Percentiles rank a stretch among this genome's conserved stretches.
These are phyloP conservation scores for Hesperia comma DNA, from an alignment of 2,888 invertebrate genomes.

Conservation along the genomic window DNA sequence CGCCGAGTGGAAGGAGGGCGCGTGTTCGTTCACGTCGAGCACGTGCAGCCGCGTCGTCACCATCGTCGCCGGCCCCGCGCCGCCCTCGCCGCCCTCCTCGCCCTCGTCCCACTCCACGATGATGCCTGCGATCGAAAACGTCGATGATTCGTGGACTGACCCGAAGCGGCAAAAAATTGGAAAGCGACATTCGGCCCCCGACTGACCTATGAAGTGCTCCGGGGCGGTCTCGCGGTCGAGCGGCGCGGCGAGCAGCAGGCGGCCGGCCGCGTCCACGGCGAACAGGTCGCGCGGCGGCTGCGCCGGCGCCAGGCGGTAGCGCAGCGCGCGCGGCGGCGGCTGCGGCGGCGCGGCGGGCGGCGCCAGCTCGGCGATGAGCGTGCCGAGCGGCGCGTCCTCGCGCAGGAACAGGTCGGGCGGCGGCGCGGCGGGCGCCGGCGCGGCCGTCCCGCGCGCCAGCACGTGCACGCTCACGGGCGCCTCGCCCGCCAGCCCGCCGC, in stretches of 20 bases:
- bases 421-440: slow-evolving; percentile 89
- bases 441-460: slow-evolving; percentile 86
- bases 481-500: slow-evolving; percentile 91
- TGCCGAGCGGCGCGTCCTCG: slow-evolving; percentile 86
- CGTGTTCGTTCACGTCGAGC: slow-evolving; percentile 95
- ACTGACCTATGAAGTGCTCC: slow-evolving; percentile 87
- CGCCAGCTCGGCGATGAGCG: slow-evolving; percentile 63
- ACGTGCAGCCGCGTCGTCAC: slow-evolving; percentile 91
- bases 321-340: slow-evolving; percentile 41
- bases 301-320: slow-evolving; percentile 44
- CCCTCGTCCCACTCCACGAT: slow-evolving; percentile 63
- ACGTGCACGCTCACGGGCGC: slow-evolving; percentile 92
- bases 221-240: slow-evolving; percentile 90
- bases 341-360: slow-evolving; percentile 32
- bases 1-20: slow-evolving; percentile 93
- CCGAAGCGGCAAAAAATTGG: no score
- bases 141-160: not conserved
- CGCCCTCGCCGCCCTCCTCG: slow-evolving; percentile 52
- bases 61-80: slow-evolving; percentile 88
- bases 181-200: not conserved
- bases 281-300: slow-evolving; percentile 69
- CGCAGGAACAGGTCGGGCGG: slow-evolving; percentile 91
- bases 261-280: slow-evolving; percentile 88
- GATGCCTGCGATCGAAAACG: slow-evolving; percentile 53
- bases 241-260: slow-evolving; percentile 88